Base-by-base conservation (phyloP, 2,888 invertebrate species). In the Andrena hattorfiana region DNA sequence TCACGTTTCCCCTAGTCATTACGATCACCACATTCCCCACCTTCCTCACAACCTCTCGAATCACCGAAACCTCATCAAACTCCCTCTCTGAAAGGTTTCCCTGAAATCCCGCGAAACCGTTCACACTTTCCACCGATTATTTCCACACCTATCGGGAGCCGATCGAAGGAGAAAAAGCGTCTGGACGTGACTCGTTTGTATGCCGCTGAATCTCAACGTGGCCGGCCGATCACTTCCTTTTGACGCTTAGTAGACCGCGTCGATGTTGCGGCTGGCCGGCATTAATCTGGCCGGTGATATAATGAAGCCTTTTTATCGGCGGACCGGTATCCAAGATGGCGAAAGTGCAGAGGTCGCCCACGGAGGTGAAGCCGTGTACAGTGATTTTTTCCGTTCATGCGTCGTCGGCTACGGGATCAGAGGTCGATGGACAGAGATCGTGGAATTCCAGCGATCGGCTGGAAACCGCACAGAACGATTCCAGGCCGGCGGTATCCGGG, bases 341-440 rank as follows among this genome's bases (percentile, higher is more conserved):
- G 86, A 86, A 75, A 69, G 85, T 88, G 86, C 77, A 86, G 86
- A 88, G 86, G 86, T 88, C 72, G 75, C 66, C 35, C 76, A n/a
- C 63, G 63, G 78, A 77, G 82, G 86, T 75, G 77, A 85, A 67
- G 77, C 80, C 72, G 77, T 80, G 80, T 78, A 85, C 64, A 23
- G 64, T 16, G 26, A 51, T 54, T 74, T 82, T 85, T 85, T 75
- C 32, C 78, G 66, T 81, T 88, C 86, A 79, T 81, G 82, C 86
- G 68, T 88, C 82, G 81, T 77, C 86, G 80, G 67, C 79, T 82
- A 81, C 77, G 87, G 84, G 90, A 87, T 87, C 87, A 87, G 86
- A 89, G 89, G 87, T 89, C 88, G 72, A 76, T 69, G 87, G 85
- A 89, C 89, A 90, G 90, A 90, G 91, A 91, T 89, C 90, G 89